Evolutionary conservation across 1,140 invertebrate species (phyloP).

Genomic region (Drosophila navojoa): DNA sequence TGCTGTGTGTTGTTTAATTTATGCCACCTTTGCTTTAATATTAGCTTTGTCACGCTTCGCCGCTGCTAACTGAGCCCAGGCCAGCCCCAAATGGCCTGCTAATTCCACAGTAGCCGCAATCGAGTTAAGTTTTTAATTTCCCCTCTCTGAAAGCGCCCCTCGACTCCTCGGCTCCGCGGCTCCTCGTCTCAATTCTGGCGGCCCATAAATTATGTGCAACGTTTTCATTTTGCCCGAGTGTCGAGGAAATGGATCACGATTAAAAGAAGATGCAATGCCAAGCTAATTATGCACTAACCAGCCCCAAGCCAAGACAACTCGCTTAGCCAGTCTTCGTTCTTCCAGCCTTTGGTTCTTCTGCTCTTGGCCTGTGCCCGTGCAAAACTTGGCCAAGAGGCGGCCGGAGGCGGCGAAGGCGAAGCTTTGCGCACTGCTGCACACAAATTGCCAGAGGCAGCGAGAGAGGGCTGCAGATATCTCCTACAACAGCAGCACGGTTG

Average conservation of each 20-base stretch:
- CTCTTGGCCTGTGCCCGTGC: not conserved
- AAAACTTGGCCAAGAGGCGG: not conserved
- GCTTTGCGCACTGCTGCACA: slow-evolving; percentile 55
- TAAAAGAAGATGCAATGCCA: slow-evolving; percentile 44
- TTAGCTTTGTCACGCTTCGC: slow-evolving; percentile 75
- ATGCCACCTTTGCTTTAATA: slow-evolving; percentile 79
- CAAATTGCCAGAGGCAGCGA: slow-evolving; percentile 58
- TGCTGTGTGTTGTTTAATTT: slow-evolving; percentile 63
- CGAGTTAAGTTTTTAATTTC: slow-evolving; percentile 54
- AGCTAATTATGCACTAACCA: slow-evolving; percentile 54
- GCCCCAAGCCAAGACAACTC: slow-evolving; percentile 4
- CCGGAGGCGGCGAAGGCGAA: slow-evolving; percentile 20
- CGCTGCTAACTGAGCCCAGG: slow-evolving; percentile 15
- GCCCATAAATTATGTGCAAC: slow-evolving; percentile 78
- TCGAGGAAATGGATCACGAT: slow-evolving; percentile 69
- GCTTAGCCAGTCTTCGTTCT: slow-evolving; percentile 1
- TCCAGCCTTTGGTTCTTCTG: not conserved
- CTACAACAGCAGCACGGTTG: slow-evolving; percentile 16
- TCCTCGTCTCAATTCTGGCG: not conserved
- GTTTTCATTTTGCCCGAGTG: slow-evolving; percentile 67
- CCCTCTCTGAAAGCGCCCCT: not conserved
- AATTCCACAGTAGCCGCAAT: slow-evolving; percentile 57
- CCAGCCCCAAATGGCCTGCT: slow-evolving; percentile 55
- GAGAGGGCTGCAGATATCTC: slow-evolving; percentile 6
- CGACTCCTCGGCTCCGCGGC: not conserved